Evolutionary conservation across 1,140 invertebrate species (phyloP), one percentile per base, ranked within the genome.

Genomic region (Choristoneura fumiferana): DNA sequence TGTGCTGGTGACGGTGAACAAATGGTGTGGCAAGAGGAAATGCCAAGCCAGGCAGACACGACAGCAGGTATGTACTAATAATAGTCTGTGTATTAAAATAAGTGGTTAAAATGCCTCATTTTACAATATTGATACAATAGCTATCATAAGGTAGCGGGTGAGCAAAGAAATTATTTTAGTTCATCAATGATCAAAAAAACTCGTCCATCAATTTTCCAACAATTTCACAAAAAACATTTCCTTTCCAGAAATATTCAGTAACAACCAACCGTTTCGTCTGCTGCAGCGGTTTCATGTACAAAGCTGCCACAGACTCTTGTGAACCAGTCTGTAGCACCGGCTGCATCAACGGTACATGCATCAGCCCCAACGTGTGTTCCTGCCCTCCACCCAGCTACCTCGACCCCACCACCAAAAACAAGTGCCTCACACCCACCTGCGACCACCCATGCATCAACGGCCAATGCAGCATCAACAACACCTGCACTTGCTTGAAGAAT

Each of bases 261-360:
- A 63, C 65, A 40, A 70, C 53, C 33, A 73, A 75, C 10, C 67
- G 71, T 38, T 63, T 65, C 0, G 63, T 84, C 0, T 86, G 83
- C 62, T 86, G 83, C 49, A 69, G 73, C 0, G 80, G 75, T 2
- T 82, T 64, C 67, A 60, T 67, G n/a, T 81, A 85, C 53, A 54
- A 58, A 10, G 63, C 57, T 33, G 61, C 67, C 4, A 38, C 29
- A 71, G 91, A 84, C 18, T 76, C 54, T 69, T 92, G 92, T 58
- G 68, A 73, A n/a, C 68, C 87, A 4, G 68, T 80, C 8, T 92
- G 92, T 69, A 90, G 90, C 9, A 87, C 87, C 9, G 91, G 91
- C 8, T 93, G 92, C 64, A 67, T 76, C 1, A 90, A 91, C 13
- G 91, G 91, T 0, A 67, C 64, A n/a, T 94, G 93, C 64, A 62